Base-by-base conservation (phyloP, 2,888 invertebrate genomes). In the Oegoconia quadripuncta region DNA sequence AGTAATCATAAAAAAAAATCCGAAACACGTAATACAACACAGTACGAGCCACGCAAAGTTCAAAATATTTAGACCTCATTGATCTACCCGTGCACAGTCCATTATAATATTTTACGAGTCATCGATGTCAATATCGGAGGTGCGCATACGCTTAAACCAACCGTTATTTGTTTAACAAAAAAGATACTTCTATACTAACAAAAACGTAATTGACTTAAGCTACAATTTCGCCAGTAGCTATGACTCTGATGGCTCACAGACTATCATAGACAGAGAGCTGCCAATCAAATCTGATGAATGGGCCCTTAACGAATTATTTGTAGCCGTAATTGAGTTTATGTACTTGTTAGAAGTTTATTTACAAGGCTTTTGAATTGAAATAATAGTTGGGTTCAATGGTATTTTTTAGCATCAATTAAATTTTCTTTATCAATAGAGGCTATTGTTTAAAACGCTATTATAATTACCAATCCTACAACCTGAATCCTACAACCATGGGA, bases 291-390 rank as follows among this genome's bases (percentile, higher is more conserved):
- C 57, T 69, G 67, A 71, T 79, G 71, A 80, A 81, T 78, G 64
- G 60, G 51, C 54, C 65, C 69, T 65, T 80, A 80, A 80, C 78
- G 77, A 79, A 79, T 80, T 75, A 68, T 68, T 74, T 73, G 63
- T 71, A 65, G 54, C 64, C 52, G 64, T 73, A 74, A 75, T 76
- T 70, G 66, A 62, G 54, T 37, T 37, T 33, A 31, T 51, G 62
- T 61, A 59, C 74, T 77, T 73, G 74, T 66, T 64, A 62, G 54
- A 66, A 60, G 55, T 60, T 66, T 50, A 60, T 55, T 41, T 28
- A 20, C 16, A 37, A 13, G 16, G 33, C 3, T 13, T 7, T 13
- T 15, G 25, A 8, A 29, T 16, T 38, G 20, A 15, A 29, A 22
- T 13, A 13, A 2, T 36, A 15, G 14, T n/a, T 20, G 37, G 26